Base-by-base conservation (phyloP, 2,113 vertebrate genomes). In the Takifugu bimaculatus region DNA sequence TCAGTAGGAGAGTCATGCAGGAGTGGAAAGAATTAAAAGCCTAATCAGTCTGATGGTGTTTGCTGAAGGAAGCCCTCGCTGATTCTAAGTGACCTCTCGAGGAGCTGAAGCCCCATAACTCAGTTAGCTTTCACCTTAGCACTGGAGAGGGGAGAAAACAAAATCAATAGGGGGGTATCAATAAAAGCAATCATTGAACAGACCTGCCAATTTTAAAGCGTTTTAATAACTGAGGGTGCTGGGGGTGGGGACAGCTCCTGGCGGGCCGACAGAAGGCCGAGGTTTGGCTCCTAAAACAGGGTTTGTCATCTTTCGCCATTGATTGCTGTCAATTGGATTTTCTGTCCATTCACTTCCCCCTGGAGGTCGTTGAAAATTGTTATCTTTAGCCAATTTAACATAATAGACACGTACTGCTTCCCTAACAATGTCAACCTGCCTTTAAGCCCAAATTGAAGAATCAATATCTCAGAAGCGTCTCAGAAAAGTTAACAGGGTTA, bases 31-130 rank as follows among this genome's bases (percentile, higher is more conserved):
- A 70, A 65, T 61, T 57, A 53, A 54, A 55, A 51, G 12, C 49
- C 70, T 83, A 82, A 90, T 88, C 77, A 77, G 62, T 63, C 66
- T 83, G 82, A 86, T 78, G 72, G 85, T 29, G 1, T 72, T 77
- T 86, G 87, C 79, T 84, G 71, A 6, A 39, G 63, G 64, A 70
- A 61, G 62, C 65, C 54, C 35, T 13, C 53, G 58, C 57, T 83
- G 70, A 81, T 84, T 74, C 66, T 75, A 69, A 74, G 68, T 60
- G 85, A 87, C 87, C 84, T 85, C 75, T 68, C 70, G 77, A 76
- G 80, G 73, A 63, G 25, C 60, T 43, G 13, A 50, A 74, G 67
- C 70, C 76, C 61, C 63, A 57, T 88, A 74, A 86, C 58, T 64
- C 69, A 78, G 75, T 88, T 88, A 84, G 80, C 57, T 65, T 76